Evolutionary conservation across 1,140 invertebrate genomes (phyloP).

Genomic region (Halesus radiatus): DNA sequence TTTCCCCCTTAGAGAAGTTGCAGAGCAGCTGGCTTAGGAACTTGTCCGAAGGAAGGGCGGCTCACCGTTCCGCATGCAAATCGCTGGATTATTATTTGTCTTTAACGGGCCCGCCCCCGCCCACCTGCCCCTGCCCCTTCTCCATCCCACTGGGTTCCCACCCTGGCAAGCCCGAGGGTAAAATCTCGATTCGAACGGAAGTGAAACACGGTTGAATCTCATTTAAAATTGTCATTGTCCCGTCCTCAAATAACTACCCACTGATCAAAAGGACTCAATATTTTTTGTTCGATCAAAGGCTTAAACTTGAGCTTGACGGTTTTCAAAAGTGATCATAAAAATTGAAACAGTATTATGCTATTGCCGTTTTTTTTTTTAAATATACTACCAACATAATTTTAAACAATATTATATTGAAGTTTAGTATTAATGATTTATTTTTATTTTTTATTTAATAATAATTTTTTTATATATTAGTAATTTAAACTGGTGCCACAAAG

Average conservation of each 20-base stretch:
- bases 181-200: constrained; percentile 4
- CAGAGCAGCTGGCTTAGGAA: constrained; percentile 27
- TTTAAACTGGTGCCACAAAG: too few relatives aligned
- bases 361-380: too few relatives aligned
- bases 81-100: constrained; percentile 42
- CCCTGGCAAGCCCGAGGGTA: not conserved
- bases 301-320: too few relatives aligned
- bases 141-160: not conserved
- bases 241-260: not conserved
- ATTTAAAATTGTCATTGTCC: constrained; percentile 4
- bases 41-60: constrained; percentile 33
- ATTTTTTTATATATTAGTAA: too few relatives aligned
- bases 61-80: constrained; percentile 33
- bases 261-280: too few relatives aligned
- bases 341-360: too few relatives aligned
- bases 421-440: too few relatives aligned
- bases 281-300: too few relatives aligned
- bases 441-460: too few relatives aligned
- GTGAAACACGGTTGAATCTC: constrained; percentile 13
- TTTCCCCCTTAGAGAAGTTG: not conserved
- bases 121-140: not conserved
- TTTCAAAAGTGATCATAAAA: too few relatives aligned
- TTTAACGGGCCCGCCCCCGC: constrained; percentile 18
- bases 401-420: too few relatives aligned
- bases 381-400: too few relatives aligned